These are phyloP conservation scores for Nycticryphes semicollaris DNA, from an alignment of 2,113 vertebrate species.

Conservation along the genomic window DNA sequence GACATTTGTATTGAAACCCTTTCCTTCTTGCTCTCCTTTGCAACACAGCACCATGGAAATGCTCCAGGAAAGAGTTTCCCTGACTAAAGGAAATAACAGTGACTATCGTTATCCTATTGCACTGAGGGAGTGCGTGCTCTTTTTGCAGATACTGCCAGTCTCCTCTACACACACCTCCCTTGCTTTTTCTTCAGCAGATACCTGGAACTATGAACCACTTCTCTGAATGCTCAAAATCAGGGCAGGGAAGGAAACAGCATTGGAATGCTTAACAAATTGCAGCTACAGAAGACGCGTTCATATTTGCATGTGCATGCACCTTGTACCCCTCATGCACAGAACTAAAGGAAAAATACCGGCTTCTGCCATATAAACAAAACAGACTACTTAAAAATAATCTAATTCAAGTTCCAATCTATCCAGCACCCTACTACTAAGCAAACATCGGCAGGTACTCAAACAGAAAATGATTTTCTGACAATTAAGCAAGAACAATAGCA, in stretches of 20 bases:
- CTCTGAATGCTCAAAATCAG: neutral
- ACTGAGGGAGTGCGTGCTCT: neutral
- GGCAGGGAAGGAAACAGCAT: neutral
- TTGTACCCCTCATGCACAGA: neutral
- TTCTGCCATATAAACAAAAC: neutral
- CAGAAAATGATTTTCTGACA: conserved; percentile 37
- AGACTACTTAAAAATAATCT: neutral
- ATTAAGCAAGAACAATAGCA: conserved; percentile 49
- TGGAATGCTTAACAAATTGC: neutral
- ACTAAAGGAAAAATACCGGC: neutral
- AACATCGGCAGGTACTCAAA: neutral
- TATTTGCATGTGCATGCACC: neutral
- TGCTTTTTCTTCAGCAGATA: neutral
- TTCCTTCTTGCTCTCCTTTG: neutral
- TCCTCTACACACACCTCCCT: neutral
- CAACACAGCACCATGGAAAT: neutral
- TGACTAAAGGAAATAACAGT: neutral
- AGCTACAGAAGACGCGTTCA: neutral
- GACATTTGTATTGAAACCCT: neutral
- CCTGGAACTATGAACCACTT: neutral
- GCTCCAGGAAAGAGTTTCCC: neutral
- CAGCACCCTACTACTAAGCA: neutral
- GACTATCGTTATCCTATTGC: neutral
- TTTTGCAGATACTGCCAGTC: neutral
- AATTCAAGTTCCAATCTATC: neutral